phyloP scores from a whole-genome alignment of 2,888 invertebrate species.

The Drosophila fulvimacula region DNA sequence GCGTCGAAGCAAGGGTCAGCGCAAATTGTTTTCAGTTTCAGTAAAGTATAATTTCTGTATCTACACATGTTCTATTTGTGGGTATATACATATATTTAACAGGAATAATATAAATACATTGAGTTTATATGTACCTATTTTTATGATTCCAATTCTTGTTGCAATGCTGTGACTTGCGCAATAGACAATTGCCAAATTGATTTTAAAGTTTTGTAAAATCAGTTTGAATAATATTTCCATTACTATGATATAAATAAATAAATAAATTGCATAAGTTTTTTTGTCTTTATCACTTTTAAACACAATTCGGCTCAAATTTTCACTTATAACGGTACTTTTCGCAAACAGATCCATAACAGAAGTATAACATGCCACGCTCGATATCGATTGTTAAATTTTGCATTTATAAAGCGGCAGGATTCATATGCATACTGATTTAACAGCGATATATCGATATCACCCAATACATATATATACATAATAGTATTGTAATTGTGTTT shows the following conservation, averaged over 20 bases:
- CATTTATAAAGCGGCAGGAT: not conserved
- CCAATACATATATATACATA: not conserved
- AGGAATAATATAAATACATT: not conserved
- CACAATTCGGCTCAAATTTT: not conserved
- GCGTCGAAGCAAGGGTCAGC: not conserved
- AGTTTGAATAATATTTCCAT: not conserved
- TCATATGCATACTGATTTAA: not conserved
- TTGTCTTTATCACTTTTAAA: not conserved
- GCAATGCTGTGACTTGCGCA: not conserved
- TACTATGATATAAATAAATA: not conserved
- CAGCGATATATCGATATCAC: not conserved
- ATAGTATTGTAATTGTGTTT: not conserved
- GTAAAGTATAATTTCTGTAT: not conserved
- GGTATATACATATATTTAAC: not conserved
- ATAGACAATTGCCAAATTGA: not conserved
- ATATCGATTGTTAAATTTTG: not conserved
- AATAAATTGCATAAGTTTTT: not conserved
- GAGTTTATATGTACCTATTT: not conserved
- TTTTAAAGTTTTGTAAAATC: not conserved
- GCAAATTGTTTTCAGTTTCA: not conserved
- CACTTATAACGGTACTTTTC: slow-evolving; percentile 4
- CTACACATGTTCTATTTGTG: not conserved
- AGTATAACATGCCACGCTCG: not conserved
- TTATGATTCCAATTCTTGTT: not conserved
- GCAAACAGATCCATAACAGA: not conserved